Base-by-base conservation (phyloP, 64 coral and sea anemone species). In the Pocillopora verrucosa region DNA sequence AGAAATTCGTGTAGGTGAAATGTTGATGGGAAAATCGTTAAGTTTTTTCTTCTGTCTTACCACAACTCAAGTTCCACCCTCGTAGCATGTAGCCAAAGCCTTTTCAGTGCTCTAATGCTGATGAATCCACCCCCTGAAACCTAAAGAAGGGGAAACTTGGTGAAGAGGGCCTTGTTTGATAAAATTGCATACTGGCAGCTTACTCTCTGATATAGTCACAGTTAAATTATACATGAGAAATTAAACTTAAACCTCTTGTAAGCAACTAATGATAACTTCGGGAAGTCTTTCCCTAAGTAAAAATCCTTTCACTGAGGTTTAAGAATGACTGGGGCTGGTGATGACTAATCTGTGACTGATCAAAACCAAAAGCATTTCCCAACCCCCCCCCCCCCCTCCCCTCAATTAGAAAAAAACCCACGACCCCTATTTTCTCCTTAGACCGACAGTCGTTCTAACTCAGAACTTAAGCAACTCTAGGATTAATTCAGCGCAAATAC, bases 21-120 rank as follows among this genome's bases (percentile, higher is more conserved):
- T 30, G 30, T 30, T 30, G 30, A 30, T 30, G 30, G 30, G 30
- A 30, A 30, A 30, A 30, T 30, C 30, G 30, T 30, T 0, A 30
- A 0, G 30, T 30, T 30, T 30, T 30, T 30, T 30, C 30, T 30
- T 30, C 30, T 30, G 30, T 24, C 87, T 92, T 59, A 96, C 94
- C 94, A 70, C 30, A 96, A 65, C 13, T 92, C 87, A 38, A 96
- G 84, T 74, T 93, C 90, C 78, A 96, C 76, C 72, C 72, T 89
- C 56, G 58, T 16, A 41, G 94, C 87, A 92, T 92, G 83, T 17
- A 90, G 77, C 26, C 87, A 60, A 11, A 89, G 78, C 58, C 60
- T n/a, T 5, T 37, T 80, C 17, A 96, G n/a, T 65, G 92, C 86
- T 24, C 68, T 61, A 15, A 96, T 78, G 59, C 58, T 45, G 57